These are phyloP conservation scores for Chauna torquata DNA, from an alignment of 2,113 vertebrate genomes.

Conservation along the genomic window DNA sequence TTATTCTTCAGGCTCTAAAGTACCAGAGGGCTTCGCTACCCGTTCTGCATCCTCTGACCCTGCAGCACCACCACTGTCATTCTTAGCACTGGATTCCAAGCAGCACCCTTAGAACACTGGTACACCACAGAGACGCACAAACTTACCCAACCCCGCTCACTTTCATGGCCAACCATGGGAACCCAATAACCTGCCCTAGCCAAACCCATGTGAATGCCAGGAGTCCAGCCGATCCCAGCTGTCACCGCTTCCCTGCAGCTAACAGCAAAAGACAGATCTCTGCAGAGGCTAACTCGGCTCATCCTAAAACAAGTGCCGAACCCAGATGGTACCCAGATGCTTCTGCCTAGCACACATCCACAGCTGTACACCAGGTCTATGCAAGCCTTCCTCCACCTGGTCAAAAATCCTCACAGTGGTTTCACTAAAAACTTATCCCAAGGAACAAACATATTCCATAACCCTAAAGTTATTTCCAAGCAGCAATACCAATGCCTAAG, in stretches of 20 bases:
- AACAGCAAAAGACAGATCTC: background rate
- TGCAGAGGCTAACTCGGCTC: background rate
- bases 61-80: too few relatives aligned
- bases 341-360: background rate
- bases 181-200: background rate
- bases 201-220: too few relatives aligned
- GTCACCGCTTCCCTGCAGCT: background rate
- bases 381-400: background rate
- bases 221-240: too few relatives aligned
- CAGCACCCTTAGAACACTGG: background rate
- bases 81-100: background rate
- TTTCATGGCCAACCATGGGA: background rate
- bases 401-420: background rate
- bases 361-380: too few relatives aligned
- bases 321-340: background rate
- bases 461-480: background rate
- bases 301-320: background rate
- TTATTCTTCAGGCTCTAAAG: background rate
- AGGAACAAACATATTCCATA: background rate
- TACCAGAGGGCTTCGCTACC: background rate
- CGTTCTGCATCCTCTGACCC: background rate
- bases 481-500: background rate
- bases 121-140: background rate
- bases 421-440: background rate
- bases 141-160: too few relatives aligned